phyloP scores from a whole-genome alignment of 1,140 invertebrate genomes.

The Drosophila murphyi region DNA sequence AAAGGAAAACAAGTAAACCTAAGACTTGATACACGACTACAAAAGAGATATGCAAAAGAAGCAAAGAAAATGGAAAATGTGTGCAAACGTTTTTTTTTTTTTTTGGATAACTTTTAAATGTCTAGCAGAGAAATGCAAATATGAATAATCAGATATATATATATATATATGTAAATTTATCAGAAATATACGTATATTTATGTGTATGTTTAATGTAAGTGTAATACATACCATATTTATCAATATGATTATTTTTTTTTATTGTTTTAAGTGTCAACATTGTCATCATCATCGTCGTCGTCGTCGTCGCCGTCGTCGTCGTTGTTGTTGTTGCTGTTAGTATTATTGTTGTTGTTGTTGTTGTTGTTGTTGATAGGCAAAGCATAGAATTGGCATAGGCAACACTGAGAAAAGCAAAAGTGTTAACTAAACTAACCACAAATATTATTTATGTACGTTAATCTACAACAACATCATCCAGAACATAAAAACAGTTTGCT shows the following conservation, averaged over 20 bases:
- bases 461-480: constrained; percentile 6
- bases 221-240: not conserved
- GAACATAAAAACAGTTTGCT: constrained; percentile 7
- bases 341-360: constrained; percentile 11
- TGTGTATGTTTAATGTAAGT: constrained; percentile 29
- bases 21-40: not conserved
- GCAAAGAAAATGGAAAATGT: constrained; percentile 15
- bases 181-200: constrained; percentile 14
- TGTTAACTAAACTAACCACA: not conserved
- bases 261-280: constrained; percentile 5
- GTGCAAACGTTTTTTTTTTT: not conserved
- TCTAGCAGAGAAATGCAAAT: constrained; percentile 44
- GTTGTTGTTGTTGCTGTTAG: constrained; percentile 14
- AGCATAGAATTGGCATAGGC: not conserved
- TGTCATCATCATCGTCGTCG: no score
- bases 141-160: not conserved
- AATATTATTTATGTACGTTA: not conserved
- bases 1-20: not conserved
- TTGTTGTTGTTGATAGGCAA: constrained; percentile 4
- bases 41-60: not conserved
- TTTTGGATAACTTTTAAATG: constrained; percentile 36
- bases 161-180: constrained; percentile 17
- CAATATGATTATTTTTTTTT: constrained; percentile 6
- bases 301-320: not conserved
- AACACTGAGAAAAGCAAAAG: not conserved